phyloP scores from a whole-genome alignment of 2,888 invertebrate species.

The Synanthedon andrenaeformis region DNA sequence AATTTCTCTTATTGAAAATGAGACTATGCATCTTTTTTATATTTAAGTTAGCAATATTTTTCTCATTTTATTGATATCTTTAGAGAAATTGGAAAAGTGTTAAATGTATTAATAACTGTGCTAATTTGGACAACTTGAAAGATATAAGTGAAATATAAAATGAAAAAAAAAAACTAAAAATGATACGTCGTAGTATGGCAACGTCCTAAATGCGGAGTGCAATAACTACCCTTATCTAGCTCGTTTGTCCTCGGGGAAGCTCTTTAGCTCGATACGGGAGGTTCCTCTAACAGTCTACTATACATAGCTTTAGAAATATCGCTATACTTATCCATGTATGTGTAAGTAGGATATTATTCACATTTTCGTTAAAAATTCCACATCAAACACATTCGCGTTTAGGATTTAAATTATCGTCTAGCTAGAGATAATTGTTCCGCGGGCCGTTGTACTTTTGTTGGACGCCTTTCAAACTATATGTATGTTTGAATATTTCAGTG shows the following conservation, averaged over 20 bases:
- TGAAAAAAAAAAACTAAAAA: neutral
- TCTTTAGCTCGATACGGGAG: slow-evolving; percentile 37
- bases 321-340: slow-evolving; percentile 1
- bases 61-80: too few relatives aligned
- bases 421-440: slow-evolving; percentile 16
- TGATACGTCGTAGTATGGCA: neutral
- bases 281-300: slow-evolving; percentile 12
- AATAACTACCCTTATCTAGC: slow-evolving; percentile 41
- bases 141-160: too few relatives aligned
- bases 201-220: neutral
- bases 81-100: too few relatives aligned
- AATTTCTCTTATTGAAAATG: too few relatives aligned
- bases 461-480: neutral
- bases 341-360: too few relatives aligned
- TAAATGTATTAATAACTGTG: too few relatives aligned
- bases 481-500: neutral
- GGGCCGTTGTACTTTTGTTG: slow-evolving; percentile 9
- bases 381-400: too few relatives aligned
- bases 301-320: slow-evolving; percentile 6
- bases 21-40: too few relatives aligned
- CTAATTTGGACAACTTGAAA: too few relatives aligned
- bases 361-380: too few relatives aligned
- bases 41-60: too few relatives aligned
- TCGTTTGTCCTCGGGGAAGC: slow-evolving; percentile 58
- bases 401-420: neutral